These are phyloP conservation scores for Chrysolina oricalcia DNA, from an alignment of 2,888 invertebrate genomes.

Conservation along the genomic window DNA sequence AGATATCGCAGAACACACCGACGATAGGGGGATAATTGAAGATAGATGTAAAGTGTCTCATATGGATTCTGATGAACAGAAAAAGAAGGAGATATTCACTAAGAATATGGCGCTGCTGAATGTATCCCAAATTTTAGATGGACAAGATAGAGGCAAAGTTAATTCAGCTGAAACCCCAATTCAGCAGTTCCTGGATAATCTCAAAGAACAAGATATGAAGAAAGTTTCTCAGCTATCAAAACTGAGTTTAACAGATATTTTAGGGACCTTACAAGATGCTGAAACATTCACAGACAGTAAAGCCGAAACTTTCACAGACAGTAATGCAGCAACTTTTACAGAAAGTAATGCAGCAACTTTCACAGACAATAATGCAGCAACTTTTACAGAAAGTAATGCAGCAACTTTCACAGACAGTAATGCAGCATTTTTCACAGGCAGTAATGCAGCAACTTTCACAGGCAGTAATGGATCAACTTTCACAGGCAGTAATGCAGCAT, in stretches of 20 bases:
- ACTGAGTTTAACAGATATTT: slow-evolving; percentile 30
- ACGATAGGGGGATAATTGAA: not conserved
- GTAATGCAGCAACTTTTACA: too few relatives aligned
- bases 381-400: too few relatives aligned
- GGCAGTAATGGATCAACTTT: not conserved
- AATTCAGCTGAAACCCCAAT: slow-evolving; percentile 51
- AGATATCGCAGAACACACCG: not conserved
- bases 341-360: slow-evolving; percentile 8
- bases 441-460: too few relatives aligned
- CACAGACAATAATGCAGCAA: too few relatives aligned
- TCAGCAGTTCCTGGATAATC: slow-evolving; percentile 52
- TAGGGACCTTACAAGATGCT: slow-evolving; percentile 29
- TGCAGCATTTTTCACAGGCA: slow-evolving; percentile 12
- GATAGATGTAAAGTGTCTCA: not conserved
- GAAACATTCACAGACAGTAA: too few relatives aligned
- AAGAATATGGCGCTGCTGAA: slow-evolving; percentile 66
- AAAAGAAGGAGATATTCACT: slow-evolving; percentile 45
- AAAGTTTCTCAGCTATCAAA: slow-evolving; percentile 33
- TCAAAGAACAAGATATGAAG: slow-evolving; percentile 49
- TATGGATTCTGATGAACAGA: slow-evolving; percentile 26
- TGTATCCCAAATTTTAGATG: slow-evolving; percentile 56
- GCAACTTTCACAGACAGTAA: slow-evolving; percentile 14
- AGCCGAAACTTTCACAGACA: too few relatives aligned
- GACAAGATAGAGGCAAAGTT: slow-evolving; percentile 40
- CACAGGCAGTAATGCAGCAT: slow-evolving; percentile 19